These are phyloP conservation scores for Eueremaeus valkanovi DNA, from an alignment of 2,888 invertebrate species.

Conservation along the genomic window DNA sequence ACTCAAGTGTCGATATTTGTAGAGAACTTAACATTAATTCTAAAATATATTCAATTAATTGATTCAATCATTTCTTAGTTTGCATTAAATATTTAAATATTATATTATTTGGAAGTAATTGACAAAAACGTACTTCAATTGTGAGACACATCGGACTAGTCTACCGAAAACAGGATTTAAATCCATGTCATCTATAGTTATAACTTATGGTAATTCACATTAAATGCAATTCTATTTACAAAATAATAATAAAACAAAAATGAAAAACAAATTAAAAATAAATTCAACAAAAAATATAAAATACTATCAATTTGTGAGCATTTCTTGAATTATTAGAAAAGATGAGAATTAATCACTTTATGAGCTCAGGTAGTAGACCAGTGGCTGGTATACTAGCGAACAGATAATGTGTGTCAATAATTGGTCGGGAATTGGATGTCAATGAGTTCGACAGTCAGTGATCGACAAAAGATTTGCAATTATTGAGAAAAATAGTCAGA, in stretches of 20 bases:
- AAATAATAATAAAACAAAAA: neutral
- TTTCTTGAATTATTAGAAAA: too few species aligned
- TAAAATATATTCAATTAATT: constrained; percentile 1
- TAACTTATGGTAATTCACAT: too few species aligned
- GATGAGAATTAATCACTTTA: too few species aligned
- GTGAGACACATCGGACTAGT: constrained; percentile 10
- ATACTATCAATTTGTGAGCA: neutral
- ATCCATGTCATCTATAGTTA: too few species aligned
- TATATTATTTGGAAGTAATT: neutral
- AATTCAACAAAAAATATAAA: neutral
- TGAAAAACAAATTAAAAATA: neutral
- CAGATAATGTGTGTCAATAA: neutral
- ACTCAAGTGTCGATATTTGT: neutral
- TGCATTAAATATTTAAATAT: neutral
- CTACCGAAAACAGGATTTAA: neutral
- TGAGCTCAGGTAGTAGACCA: too few species aligned
- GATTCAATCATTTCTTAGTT: neutral
- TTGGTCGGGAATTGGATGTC: neutral
- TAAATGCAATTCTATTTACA: neutral
- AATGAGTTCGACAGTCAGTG: too few species aligned
- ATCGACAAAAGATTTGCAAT: neutral
- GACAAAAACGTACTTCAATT: neutral
- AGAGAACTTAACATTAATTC: neutral
- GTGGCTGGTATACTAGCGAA: too few species aligned
- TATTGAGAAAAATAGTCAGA: neutral